Conservation (phyloP, 2,113 vertebrate species). For the Gymnarchus niloticus region DNA sequence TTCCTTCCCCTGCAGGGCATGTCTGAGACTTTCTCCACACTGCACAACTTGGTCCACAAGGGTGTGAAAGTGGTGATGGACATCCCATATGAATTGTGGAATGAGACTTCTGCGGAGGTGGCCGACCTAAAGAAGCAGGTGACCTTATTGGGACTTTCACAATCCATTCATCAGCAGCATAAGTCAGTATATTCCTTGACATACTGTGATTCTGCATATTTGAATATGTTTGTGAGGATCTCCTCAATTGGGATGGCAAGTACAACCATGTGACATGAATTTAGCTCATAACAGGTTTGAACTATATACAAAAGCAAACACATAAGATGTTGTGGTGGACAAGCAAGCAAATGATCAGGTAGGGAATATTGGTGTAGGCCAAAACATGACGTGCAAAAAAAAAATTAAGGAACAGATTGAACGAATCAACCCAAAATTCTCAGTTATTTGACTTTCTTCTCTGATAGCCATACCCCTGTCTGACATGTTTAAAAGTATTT, state of each 20-base stretch:
- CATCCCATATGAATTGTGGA: slow-evolving; percentile 95
- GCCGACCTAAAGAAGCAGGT: slow-evolving; percentile 98
- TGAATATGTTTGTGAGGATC: background rate
- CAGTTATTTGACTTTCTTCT: no score
- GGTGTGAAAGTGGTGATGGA: slow-evolving; percentile 99
- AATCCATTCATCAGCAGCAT: background rate
- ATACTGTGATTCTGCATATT: background rate
- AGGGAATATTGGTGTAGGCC: no score
- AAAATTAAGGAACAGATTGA: no score
- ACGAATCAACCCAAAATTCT: no score
- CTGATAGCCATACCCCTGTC: no score
- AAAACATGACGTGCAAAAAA: no score
- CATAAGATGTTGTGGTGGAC: no score
- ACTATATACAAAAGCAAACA: no score
- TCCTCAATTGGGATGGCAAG: background rate
- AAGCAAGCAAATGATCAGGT: no score
- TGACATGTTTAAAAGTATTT: no score
- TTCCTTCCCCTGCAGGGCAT: slow-evolving; percentile 70
- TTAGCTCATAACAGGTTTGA: no score
- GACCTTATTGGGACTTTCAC: background rate
- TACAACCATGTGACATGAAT: no score
- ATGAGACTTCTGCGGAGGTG: slow-evolving; percentile 93
- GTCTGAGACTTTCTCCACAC: slow-evolving; percentile 93
- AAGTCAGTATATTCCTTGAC: background rate
- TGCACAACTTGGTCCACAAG: slow-evolving; percentile 90